These are phyloP conservation scores for Cephonodes hylas DNA, from an alignment of 2,888 invertebrate genomes.

Conservation along the genomic window DNA sequence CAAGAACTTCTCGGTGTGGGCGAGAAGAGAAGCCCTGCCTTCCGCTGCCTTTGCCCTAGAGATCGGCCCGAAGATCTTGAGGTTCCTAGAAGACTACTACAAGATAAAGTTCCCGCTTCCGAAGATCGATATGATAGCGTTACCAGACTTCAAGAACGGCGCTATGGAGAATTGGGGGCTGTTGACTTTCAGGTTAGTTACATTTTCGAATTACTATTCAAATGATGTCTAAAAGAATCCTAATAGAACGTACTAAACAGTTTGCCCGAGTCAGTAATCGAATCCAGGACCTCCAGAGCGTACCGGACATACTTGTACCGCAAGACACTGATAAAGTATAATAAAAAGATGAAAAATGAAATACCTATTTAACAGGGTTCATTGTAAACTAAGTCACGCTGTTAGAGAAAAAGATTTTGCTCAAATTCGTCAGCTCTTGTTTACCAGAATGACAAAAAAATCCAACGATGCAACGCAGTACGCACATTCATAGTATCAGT, in stretches of 20 bases:
- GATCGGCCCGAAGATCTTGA: constrained; percentile 88
- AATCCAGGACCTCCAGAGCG: too few species aligned
- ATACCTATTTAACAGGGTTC: too few species aligned
- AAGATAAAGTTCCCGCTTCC: constrained; percentile 88
- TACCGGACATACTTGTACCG: too few species aligned
- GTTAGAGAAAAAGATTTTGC: too few species aligned
- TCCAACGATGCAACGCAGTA: not conserved
- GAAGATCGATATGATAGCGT: constrained; percentile 95
- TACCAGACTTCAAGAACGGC: constrained; percentile 93
- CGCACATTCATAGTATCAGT: not conserved
- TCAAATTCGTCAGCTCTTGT: too few species aligned
- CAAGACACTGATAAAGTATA: too few species aligned
- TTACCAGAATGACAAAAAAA: not conserved
- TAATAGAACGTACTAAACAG: too few species aligned
- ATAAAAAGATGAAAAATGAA: too few species aligned
- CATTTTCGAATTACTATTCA: not conserved
- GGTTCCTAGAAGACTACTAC: constrained; percentile 87
- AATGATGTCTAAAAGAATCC: too few species aligned
- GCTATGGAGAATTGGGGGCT: constrained; percentile 96
- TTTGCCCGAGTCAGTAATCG: too few species aligned
- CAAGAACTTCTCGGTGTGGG: constrained; percentile 86
- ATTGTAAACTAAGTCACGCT: too few species aligned
- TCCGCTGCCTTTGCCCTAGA: constrained; percentile 88
- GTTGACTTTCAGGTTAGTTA: constrained; percentile 84
- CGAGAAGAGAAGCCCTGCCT: constrained; percentile 84